Evolutionary conservation across 23 tunicate species (phyloP).

Genomic region (Clavelina lepadiformis): DNA sequence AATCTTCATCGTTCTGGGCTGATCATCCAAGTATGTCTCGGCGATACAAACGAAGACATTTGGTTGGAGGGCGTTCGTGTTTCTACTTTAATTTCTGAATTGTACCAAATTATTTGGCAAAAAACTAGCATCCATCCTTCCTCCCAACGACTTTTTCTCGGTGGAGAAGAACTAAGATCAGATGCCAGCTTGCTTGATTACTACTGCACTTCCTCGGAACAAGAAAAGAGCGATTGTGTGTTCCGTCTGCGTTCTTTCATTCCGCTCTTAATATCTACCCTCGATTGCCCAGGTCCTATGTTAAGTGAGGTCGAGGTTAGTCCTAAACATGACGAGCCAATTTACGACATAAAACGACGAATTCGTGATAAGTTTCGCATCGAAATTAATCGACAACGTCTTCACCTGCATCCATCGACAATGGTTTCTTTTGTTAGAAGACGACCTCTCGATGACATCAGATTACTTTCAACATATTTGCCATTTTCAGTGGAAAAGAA

Average conservation of each 20-base stretch:
- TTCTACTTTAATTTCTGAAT: constrained; percentile 2
- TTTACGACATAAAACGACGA: constrained; percentile 39
- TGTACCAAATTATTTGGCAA: constrained; percentile 11
- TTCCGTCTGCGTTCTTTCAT: constrained; percentile 36
- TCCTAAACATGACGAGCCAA: constrained; percentile 64
- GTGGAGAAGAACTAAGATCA: constrained; percentile 41
- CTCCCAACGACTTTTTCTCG: constrained; percentile 51
- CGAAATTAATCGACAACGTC: constrained; percentile 38
- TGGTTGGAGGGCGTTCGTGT: constrained; percentile 26
- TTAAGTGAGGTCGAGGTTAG: constrained; percentile 63
- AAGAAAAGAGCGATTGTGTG: constrained; percentile 3
- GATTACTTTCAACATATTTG: constrained; percentile 42
- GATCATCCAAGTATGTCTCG: constrained; percentile 4
- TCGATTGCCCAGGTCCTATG: constrained; percentile 69
- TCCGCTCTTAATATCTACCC: constrained; percentile 47
- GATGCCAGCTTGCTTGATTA: constrained; percentile 29
- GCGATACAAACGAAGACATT: constrained; percentile 13
- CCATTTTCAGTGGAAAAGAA: constrained; percentile 27
- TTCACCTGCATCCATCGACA: constrained; percentile 50
- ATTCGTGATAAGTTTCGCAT: constrained; percentile 70
- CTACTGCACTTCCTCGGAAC: constrained; percentile 22
- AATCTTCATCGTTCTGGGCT: constrained; percentile 26
- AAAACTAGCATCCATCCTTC: constrained; percentile 38
- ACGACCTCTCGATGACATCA: constrained; percentile 45
- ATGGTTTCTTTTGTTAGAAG: constrained; percentile 64